A percentile compares a stretch with the other conserved stretches of the same genome.
These are phyloP conservation scores for Lophochroa leadbeateri DNA, from an alignment of 2,113 vertebrate species.

Conservation along the genomic window DNA sequence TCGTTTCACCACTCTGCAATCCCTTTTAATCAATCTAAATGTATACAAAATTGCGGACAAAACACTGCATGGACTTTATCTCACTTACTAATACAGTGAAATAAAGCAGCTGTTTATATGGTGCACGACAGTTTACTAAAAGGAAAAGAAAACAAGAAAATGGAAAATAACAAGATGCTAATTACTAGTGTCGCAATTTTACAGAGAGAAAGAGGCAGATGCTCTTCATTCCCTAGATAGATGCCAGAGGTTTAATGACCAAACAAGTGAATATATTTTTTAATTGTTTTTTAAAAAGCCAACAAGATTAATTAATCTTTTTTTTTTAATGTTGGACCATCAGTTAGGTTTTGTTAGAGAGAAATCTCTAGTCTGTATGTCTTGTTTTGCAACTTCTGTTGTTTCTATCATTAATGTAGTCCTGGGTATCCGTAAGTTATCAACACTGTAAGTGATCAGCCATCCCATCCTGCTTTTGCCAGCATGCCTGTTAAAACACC, in stretches of 20 bases:
- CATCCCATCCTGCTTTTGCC: background rate
- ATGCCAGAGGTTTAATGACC: background rate
- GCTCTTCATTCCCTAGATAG: background rate
- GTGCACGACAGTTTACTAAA: background rate
- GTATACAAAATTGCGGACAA: background rate
- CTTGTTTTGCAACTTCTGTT: background rate
- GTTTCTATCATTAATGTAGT: background rate
- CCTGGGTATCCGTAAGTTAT: background rate
- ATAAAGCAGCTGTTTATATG: background rate
- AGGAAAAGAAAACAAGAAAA: background rate
- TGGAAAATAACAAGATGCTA: background rate
- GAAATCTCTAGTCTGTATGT: background rate
- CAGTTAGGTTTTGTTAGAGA: background rate
- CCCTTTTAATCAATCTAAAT: background rate
- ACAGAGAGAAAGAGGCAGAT: background rate
- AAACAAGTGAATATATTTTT: background rate
- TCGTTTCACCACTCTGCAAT: background rate
- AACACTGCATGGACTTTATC: background rate
- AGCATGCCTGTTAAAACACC: background rate
- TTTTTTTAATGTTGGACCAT: background rate
- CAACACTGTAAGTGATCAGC: background rate
- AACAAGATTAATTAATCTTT: background rate
- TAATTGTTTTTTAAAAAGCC: background rate
- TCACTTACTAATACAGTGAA: background rate
- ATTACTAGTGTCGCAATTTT: background rate